Evolutionary conservation across 2,797 vertebrate species (phyloP).

Genomic region (Gallinago nigripennis): DNA sequence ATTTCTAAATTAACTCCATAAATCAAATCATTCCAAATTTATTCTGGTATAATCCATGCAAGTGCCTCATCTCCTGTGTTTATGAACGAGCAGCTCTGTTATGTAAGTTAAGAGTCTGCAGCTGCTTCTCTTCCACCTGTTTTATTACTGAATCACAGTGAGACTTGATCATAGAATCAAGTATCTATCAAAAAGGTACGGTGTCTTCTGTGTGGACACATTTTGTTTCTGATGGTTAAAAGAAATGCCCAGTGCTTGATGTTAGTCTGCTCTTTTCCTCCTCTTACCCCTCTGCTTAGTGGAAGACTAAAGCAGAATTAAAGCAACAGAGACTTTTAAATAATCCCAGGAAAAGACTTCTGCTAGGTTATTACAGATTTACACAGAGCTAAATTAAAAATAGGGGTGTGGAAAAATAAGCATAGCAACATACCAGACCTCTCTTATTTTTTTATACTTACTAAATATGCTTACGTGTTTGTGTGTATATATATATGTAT

Average conservation of each 20-base stretch:
- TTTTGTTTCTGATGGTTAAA: neutral
- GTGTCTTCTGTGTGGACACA: neutral
- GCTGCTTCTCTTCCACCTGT: slow-evolving; percentile 19
- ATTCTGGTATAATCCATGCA: slow-evolving; percentile 12
- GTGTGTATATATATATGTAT: neutral
- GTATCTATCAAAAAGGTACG: neutral
- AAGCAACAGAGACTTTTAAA: neutral
- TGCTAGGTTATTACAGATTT: neutral
- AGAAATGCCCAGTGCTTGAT: neutral
- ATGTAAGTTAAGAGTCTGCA: slow-evolving; percentile 7
- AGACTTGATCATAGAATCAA: no score
- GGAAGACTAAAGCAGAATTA: neutral
- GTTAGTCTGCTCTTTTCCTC: neutral
- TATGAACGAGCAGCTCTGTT: neutral
- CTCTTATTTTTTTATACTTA: neutral
- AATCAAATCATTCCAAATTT: slow-evolving; percentile 12
- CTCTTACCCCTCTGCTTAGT: neutral
- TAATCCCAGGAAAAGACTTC: neutral
- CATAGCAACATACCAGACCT: neutral
- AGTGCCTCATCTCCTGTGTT: slow-evolving; percentile 29
- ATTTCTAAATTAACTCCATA: slow-evolving; percentile 35
- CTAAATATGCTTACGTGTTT: neutral
- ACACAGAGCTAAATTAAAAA: neutral
- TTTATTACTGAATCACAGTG: neutral
- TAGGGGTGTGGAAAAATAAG: neutral